Conservation (phyloP, 2,888 invertebrate species). For the Oxytorus armatus region DNA sequence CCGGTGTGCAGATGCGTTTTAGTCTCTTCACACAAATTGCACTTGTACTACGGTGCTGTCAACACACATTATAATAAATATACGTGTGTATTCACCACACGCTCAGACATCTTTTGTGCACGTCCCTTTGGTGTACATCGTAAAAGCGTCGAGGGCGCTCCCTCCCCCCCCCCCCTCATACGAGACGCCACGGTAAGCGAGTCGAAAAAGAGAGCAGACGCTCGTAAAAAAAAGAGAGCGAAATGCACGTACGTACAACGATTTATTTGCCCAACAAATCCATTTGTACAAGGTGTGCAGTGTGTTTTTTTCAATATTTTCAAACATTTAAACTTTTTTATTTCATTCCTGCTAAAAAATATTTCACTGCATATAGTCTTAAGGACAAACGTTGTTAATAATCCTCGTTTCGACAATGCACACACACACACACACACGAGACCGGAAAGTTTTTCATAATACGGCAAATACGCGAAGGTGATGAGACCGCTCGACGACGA, state of each 20-base stretch:
- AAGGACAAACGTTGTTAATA: conserved; percentile 45
- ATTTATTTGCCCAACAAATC: not conserved
- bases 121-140: not conserved
- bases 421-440: conserved; percentile 15
- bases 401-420: conserved; percentile 21
- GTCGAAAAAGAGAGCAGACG: not conserved
- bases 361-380: not conserved
- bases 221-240: not conserved
- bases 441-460: conserved; percentile 50
- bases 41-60: conserved; percentile 8
- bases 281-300: not conserved
- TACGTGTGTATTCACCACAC: not conserved
- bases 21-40: conserved; percentile 11
- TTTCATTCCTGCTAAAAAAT: not conserved
- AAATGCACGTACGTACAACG: not conserved
- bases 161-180: too few species aligned
- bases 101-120: conserved; percentile 7
- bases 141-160: not conserved
- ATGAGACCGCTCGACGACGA: conserved; percentile 66
- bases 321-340: too few species aligned
- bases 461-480: conserved; percentile 40
- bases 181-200: not conserved
- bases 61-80: not conserved
- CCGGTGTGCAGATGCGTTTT: conserved; percentile 14
- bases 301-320: not conserved